phyloP scores from a whole-genome alignment of 2,113 vertebrate genomes.

The Platanista minor region DNA sequence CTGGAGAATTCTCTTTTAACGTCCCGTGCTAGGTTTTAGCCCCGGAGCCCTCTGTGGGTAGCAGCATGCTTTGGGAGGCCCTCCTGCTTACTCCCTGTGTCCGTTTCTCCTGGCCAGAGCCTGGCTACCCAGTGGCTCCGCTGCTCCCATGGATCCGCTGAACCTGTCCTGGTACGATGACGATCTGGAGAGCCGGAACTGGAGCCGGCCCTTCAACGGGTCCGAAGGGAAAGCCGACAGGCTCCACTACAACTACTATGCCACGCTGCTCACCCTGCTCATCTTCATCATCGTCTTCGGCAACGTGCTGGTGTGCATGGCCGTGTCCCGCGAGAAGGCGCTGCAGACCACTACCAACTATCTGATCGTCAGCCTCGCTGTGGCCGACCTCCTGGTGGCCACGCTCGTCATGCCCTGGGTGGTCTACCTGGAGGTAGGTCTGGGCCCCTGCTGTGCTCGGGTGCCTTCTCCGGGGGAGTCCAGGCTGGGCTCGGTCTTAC shows the following conservation, averaged over 20 bases:
- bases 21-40: background rate
- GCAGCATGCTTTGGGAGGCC: fast-evolving
- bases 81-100: background rate
- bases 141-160: constrained; percentile 91
- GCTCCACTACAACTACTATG: constrained; percentile 96
- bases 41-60: fast-evolving
- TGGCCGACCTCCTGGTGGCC: constrained; percentile 95
- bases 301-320: constrained; percentile 98
- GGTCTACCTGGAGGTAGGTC: constrained; percentile 93
- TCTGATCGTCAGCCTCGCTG: constrained; percentile 97
- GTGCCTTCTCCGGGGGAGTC: background rate
- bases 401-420: constrained; percentile 98
- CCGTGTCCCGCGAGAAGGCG: constrained; percentile 95
- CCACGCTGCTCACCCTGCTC: constrained; percentile 95
- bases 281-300: constrained; percentile 97
- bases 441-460: background rate
- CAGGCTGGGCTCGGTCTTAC: background rate
- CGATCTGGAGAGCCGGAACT: constrained; percentile 85
- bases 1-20: background rate
- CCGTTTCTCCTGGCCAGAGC: constrained; percentile 59
- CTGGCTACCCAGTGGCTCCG: constrained; percentile 69
- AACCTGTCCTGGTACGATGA: constrained; percentile 91
- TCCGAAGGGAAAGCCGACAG: constrained; percentile 80
- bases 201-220: constrained; percentile 86
- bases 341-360: constrained; percentile 99